These are phyloP conservation scores for Asbolus verrucosus DNA, from an alignment of 1,140 invertebrate genomes.

Conservation along the genomic window DNA sequence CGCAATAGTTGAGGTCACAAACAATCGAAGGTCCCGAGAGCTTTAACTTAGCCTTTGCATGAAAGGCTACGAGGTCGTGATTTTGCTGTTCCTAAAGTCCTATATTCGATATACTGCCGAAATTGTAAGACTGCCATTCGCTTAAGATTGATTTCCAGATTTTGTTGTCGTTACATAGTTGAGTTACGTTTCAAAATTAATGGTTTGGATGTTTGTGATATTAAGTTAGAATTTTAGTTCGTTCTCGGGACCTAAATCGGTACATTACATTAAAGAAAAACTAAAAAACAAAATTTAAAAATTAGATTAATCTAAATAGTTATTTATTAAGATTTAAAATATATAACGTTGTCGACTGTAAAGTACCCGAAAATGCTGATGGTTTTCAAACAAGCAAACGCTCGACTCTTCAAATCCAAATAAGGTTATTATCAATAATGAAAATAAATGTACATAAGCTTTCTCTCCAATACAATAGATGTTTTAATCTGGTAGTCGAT, in stretches of 20 bases:
- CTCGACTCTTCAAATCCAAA: conserved; percentile 60
- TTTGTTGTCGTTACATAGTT: conserved; percentile 56
- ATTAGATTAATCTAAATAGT: conserved; percentile 54
- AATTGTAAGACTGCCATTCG: conserved; percentile 66
- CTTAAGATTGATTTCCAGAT: conserved; percentile 59
- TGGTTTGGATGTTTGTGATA: conserved; percentile 60
- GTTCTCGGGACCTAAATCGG: conserved; percentile 59
- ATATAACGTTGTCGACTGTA: conserved; percentile 62
- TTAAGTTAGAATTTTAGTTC: conserved; percentile 53
- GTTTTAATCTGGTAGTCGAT: conserved; percentile 55
- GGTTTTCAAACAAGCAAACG: conserved; percentile 58
- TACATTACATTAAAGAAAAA: conserved; percentile 59
- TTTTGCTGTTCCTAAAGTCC: conserved; percentile 65
- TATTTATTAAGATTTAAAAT: conserved; percentile 59
- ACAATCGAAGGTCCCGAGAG: conserved; percentile 56
- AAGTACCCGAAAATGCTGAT: conserved; percentile 57
- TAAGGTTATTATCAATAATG: conserved; percentile 44
- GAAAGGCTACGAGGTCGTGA: conserved; percentile 61
- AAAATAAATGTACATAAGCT: conserved; percentile 54
- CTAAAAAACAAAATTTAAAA: conserved; percentile 49
- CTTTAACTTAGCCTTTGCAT: conserved; percentile 58
- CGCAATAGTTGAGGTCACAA: conserved; percentile 58
- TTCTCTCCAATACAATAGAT: conserved; percentile 60
- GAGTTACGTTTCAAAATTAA: conserved; percentile 65
- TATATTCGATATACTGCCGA: conserved; percentile 64